Evolutionary conservation across 2,113 vertebrate species (phyloP).

Genomic region (Boleophthalmus pectinirostris): DNA sequence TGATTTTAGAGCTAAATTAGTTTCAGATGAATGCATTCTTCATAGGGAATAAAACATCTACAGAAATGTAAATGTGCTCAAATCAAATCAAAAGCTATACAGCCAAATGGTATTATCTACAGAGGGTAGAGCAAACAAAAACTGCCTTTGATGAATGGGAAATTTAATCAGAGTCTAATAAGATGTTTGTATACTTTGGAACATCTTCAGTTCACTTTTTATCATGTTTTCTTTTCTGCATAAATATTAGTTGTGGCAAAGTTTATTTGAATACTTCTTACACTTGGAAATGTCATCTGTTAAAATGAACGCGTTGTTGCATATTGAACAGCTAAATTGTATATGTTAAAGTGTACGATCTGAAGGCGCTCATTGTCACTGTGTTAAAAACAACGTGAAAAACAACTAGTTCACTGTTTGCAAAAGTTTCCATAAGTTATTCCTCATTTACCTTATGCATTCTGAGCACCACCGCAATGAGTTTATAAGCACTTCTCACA

Average conservation of each 20-base stretch:
- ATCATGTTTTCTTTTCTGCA: neutral
- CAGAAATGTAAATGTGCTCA: slow-evolving; percentile 2
- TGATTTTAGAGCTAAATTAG: slow-evolving; percentile 4
- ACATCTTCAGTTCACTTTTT: neutral
- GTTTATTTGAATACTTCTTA: neutral
- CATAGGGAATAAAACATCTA: neutral
- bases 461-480: no score
- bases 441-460: no score
- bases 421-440: no score
- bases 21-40: slow-evolving; percentile 2
- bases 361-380: neutral
- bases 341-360: neutral
- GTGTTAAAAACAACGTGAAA: no score
- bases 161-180: neutral
- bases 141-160: neutral
- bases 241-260: neutral
- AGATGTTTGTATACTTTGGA: neutral
- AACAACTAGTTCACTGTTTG: no score
- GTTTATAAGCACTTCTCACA: no score
- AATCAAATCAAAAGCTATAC: neutral
- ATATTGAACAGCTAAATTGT: neutral
- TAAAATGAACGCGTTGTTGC: neutral
- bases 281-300: neutral
- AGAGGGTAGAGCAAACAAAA: neutral
- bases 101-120: neutral